Base-by-base conservation (phyloP, 2,797 vertebrate species). In the Bovichtus variegatus region DNA sequence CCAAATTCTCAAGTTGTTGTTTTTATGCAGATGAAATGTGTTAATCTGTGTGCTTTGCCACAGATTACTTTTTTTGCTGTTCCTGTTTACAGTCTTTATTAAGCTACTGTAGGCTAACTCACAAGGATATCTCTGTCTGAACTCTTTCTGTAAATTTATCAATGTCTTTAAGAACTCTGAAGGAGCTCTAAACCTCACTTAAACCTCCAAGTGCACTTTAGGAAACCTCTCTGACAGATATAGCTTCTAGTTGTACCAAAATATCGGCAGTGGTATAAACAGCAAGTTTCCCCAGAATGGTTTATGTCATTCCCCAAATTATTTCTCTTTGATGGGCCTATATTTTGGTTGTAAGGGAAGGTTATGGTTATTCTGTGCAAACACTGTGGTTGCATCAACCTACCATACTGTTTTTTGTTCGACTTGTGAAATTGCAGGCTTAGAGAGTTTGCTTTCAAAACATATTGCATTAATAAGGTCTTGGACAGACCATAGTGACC, bases 341-440 rank as follows among this genome's bases (percentile, higher is more conserved):
- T 76, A 57, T 84, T 84, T 78, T 60, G 31, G 66, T 64, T 68
- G 31, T 74, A 86, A 85, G 76, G 72, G 50, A 54, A 53, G 76
- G 64, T 81, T 82, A 58, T 21, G 65, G 25, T 61, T 73, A 68
- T 71, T 58, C 67, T 75, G 60, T 64, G 25, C 64, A 80, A 76
- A 79, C 71, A 63, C 18, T 80, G 74, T 65, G 84, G 80, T 74
- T 27, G 18, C 47, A 69, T 62, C 44, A 55, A 43, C 60, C 69
- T 51, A 74, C 15, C 63, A 71, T 55, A 41, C 57, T 68, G 72
- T 60, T 78, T 78, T 69, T 71, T 62, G 64, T 83, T 72, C 38
- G 66, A 53, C 62, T 71, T 78, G 71, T 71, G 21, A 82, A 91
- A 92, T 92, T 85, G 86, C n/a, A 88, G 81, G 74, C 70, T 65